A percentile compares a stretch with the other conserved stretches of the same genome.
phyloP scores from a whole-genome alignment of 1,140 invertebrate genomes.

The Cryptotermes secundus region DNA sequence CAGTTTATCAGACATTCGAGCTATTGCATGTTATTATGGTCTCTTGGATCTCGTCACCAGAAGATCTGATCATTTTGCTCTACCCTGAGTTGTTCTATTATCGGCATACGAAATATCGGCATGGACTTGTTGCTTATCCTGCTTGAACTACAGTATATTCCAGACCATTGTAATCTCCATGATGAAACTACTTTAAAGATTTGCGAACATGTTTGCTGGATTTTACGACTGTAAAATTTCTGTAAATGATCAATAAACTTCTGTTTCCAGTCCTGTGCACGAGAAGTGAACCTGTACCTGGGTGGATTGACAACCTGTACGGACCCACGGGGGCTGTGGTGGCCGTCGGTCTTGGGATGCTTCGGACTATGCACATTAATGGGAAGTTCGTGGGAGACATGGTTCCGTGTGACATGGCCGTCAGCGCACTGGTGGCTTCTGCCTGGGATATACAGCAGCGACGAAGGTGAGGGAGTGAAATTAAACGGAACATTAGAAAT shows the following conservation, averaged over 20 bases:
- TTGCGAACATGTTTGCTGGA: not conserved
- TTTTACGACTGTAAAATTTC: not conserved
- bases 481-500: too few species aligned
- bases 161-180: too few species aligned
- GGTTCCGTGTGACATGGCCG: constrained; percentile 81
- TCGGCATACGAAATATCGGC: too few species aligned
- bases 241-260: not conserved
- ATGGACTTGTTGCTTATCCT: too few species aligned
- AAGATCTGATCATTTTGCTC: too few species aligned
- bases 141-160: too few species aligned
- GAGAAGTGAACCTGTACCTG: constrained; percentile 38
- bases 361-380: constrained; percentile 67
- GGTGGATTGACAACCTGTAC: constrained; percentile 72
- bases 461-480: not conserved
- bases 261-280: constrained; percentile 7
- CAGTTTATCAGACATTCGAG: too few species aligned
- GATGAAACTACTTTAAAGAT: too few species aligned
- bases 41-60: too few species aligned
- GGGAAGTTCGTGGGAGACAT: constrained; percentile 65
- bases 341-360: constrained; percentile 71
- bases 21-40: too few species aligned
- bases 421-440: constrained; percentile 74
- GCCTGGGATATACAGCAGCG: constrained; percentile 62
- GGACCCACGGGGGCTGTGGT: constrained; percentile 63
- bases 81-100: too few species aligned